Base-by-base conservation (phyloP, 2,888 invertebrate species). In the Nephrotoma flavescens region DNA sequence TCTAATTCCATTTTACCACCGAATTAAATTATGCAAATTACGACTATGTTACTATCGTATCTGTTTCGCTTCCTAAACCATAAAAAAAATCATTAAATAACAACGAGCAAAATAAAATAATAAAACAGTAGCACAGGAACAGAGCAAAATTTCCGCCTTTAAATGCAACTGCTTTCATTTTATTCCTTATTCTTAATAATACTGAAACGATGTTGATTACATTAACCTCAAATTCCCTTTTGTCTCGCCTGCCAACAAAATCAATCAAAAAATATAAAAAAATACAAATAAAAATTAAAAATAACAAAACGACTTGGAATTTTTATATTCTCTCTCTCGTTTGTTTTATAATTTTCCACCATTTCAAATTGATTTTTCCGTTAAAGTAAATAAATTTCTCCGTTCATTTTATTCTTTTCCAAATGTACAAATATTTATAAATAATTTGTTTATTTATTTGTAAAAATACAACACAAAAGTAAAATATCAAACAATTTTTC, bases 341-440 rank as follows among this genome's bases (percentile, higher is more conserved):
- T 85, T 85, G 84, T 85, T 85, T 85, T 42, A 52, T 85, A 42
- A 42, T 85, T 85, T 85, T 41, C 84, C 42, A 42, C 84, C 84
- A 85, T 85, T 85, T 42, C 41, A 85, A 41, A 85, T 85, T 41
- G 42, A 42, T 85, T 85, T 85, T 85, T 85, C 84, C 41, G 42
- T 85, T 85, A 85, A 41, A 42, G 42, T 85, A 85, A 85, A 85
- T 85, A 42, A 85, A 85, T 42, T 85, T 85, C 6, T 85, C 41
- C 84, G 42, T 42, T 85, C 42, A 12, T 42, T 85, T 85, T 85
- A 85, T 85, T 71, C 31, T 71, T 71, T 71, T 71, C 71, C 71
- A 71, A 71, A 71, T 71, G 71, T 71, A 71, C 71, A 71, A 71
- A 71, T 71, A 71, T 71, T 71, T 71, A 71, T 71, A 71, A 71